Percentiles rank a stretch among this genome's conserved stretches.
Evolutionary conservation across 2,888 invertebrate species (phyloP).

Genomic region (Orchestes rusci): DNA sequence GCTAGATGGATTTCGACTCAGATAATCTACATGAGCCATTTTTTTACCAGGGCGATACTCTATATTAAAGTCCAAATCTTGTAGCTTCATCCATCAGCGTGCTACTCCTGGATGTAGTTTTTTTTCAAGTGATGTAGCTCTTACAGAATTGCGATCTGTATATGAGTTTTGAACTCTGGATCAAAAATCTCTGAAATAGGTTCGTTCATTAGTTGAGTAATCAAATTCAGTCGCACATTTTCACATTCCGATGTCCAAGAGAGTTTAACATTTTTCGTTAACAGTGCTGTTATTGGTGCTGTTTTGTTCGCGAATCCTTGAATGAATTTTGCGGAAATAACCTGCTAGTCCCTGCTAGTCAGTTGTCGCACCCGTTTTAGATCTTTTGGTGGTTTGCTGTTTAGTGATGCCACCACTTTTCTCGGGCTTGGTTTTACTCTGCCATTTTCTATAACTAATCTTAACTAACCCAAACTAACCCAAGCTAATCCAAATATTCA

Average conservation of each 20-base stretch:
- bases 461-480: no score
- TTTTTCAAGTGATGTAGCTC: slow-evolving; percentile 8
- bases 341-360: slow-evolving; percentile 12
- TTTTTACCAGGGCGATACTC: no score
- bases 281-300: no score
- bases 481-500: slow-evolving; percentile 19
- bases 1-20: background rate
- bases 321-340: slow-evolving; percentile 16
- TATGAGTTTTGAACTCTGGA: slow-evolving; percentile 5
- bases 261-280: no score
- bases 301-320: no score
- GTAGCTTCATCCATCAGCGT: slow-evolving; percentile 1
- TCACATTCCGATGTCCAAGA: no score
- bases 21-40: no score
- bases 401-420: slow-evolving; percentile 10
- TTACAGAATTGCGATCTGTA: slow-evolving; percentile 23
- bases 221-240: slow-evolving; percentile 7
- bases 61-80: no score
- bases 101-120: slow-evolving; percentile 2
- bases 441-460: slow-evolving; percentile 15
- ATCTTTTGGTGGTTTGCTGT: slow-evolving; percentile 11
- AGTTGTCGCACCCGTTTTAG: slow-evolving; percentile 17
- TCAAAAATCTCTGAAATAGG: slow-evolving; percentile 17
- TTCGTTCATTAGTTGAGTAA: slow-evolving; percentile 10
- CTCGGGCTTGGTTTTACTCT: slow-evolving; percentile 7